phyloP scores from a whole-genome alignment of 1,140 invertebrate genomes.

The Maniola jurtina region DNA sequence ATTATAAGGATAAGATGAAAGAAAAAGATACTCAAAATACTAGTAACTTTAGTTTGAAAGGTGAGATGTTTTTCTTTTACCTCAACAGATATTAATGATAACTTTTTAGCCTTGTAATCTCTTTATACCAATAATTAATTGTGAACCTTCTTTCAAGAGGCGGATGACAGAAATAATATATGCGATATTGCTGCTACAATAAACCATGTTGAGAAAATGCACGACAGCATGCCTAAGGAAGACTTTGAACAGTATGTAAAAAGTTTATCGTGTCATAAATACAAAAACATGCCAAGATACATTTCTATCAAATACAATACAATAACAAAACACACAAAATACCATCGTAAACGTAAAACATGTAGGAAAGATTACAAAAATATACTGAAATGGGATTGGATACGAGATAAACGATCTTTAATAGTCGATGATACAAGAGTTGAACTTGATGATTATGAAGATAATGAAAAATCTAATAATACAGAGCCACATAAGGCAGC shows the following conservation, averaged over 20 bases:
- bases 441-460: constrained; percentile 26
- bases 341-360: constrained; percentile 13
- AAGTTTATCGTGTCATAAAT: constrained; percentile 41
- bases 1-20: neutral
- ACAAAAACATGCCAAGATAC: constrained; percentile 28
- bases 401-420: constrained; percentile 40
- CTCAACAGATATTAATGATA: neutral
- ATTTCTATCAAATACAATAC: constrained; percentile 29
- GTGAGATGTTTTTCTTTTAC: neutral
- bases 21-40: neutral
- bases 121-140: neutral
- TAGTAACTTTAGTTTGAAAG: neutral
- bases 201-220: constrained; percentile 29
- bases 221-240: constrained; percentile 22
- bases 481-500: neutral
- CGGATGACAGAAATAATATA: constrained; percentile 23
- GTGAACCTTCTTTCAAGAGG: constrained; percentile 58
- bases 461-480: neutral
- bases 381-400: constrained; percentile 40
- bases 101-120: neutral
- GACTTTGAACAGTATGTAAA: constrained; percentile 41
- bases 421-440: constrained; percentile 10
- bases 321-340: constrained; percentile 10
- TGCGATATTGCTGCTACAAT: constrained; percentile 47
- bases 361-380: constrained; percentile 15